Percentiles rank a stretch among this genome's conserved stretches.
These are phyloP conservation scores for Chromis chromis DNA, from an alignment of 2,797 vertebrate species.

Conservation along the genomic window DNA sequence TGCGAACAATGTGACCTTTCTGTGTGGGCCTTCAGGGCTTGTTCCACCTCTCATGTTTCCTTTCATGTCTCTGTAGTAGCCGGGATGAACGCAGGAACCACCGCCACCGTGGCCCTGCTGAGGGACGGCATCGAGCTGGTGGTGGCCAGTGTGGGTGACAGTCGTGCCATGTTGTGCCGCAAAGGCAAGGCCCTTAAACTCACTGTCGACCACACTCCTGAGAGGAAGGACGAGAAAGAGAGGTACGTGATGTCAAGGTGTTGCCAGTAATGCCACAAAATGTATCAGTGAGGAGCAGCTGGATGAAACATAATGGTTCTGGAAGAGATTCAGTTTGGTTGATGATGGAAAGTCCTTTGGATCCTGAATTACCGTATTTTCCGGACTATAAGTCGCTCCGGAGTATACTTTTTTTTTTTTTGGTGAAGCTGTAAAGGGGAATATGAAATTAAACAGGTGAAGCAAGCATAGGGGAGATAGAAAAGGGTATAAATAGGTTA, in stretches of 20 bases:
- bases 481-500: too few relatives aligned
- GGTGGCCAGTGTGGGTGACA: slow-evolving; percentile 96
- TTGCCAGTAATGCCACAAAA: not conserved
- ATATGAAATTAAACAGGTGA: too few relatives aligned
- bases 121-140: slow-evolving; percentile 96
- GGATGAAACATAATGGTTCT: too few relatives aligned
- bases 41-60: slow-evolving; percentile 53
- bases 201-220: slow-evolving; percentile 95
- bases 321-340: not conserved
- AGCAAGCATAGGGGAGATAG: too few relatives aligned
- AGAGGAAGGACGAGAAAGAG: slow-evolving; percentile 97
- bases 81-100: slow-evolving; percentile 88
- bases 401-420: too few relatives aligned
- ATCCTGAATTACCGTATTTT: too few relatives aligned
- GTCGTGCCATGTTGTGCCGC: slow-evolving; percentile 94
- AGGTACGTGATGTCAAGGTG: slow-evolving; percentile 74
- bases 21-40: slow-evolving; percentile 17
- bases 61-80: slow-evolving; percentile 72
- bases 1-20: slow-evolving; percentile 34
- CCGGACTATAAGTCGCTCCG: too few relatives aligned
- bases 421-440: too few relatives aligned
- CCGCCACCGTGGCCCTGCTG: slow-evolving; percentile 96
- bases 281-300: too few relatives aligned
- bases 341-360: too few relatives aligned
- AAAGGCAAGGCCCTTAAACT: slow-evolving; percentile 94